These are phyloP conservation scores for Drosophila truncata DNA, from an alignment of 1,140 invertebrate genomes.

Conservation along the genomic window DNA sequence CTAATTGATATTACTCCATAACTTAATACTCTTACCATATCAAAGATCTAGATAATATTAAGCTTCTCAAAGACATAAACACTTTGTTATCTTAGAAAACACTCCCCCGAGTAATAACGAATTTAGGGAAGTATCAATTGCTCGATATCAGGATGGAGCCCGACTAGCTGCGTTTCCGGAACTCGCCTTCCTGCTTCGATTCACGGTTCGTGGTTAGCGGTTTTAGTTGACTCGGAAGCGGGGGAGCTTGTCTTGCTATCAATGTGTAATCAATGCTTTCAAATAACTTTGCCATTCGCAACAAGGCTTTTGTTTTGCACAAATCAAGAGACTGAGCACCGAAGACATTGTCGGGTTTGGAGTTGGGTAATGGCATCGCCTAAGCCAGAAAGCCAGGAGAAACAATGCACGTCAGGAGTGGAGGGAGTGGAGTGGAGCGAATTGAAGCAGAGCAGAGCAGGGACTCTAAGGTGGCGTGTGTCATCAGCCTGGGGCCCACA, in stretches of 20 bases:
- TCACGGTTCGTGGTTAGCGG: constrained; percentile 32
- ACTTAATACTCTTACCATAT: not conserved
- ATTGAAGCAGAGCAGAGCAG: constrained; percentile 5
- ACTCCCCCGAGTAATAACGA: constrained; percentile 23
- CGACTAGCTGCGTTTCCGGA: constrained; percentile 9
- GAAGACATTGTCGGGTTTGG: not conserved
- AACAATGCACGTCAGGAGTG: constrained; percentile 49
- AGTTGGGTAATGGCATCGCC: constrained; percentile 50
- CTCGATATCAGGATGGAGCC: constrained; percentile 1
- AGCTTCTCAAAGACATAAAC: constrained; percentile 32
- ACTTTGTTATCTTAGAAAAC: constrained; percentile 52
- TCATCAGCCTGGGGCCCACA: constrained; percentile 55
- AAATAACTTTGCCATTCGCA: constrained; percentile 77
- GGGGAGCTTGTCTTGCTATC: constrained; percentile 37
- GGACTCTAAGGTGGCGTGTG: constrained; percentile 26
- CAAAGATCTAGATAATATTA: constrained; percentile 29
- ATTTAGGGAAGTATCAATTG: constrained; percentile 72
- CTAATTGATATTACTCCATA: constrained; percentile 5
- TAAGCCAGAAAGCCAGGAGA: constrained; percentile 38
- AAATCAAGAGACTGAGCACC: constrained; percentile 58
- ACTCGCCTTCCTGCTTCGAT: not conserved
- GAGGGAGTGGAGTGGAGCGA: not conserved
- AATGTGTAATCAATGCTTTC: constrained; percentile 79
- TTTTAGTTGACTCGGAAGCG: constrained; percentile 36
- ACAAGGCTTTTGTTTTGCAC: constrained; percentile 75